These are phyloP conservation scores for Macrosoma leucophasiata DNA, from an alignment of 2,888 invertebrate genomes.

Conservation along the genomic window DNA sequence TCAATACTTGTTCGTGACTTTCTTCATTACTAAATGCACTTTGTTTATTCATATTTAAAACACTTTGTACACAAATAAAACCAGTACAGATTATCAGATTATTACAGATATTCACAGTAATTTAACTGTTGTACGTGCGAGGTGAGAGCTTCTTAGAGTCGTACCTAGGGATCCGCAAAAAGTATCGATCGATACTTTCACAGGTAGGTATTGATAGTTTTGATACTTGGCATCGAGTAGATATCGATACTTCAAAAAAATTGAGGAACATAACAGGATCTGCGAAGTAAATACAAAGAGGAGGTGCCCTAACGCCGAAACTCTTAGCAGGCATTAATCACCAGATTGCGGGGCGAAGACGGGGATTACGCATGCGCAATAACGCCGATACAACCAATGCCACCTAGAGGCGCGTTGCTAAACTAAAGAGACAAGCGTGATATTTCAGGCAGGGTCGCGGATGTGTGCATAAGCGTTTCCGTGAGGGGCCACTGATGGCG, in stretches of 20 bases:
- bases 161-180: too few relatives aligned
- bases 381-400: conserved; percentile 11
- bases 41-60: conserved; percentile 13
- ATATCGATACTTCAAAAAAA: too few relatives aligned
- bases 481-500: too few relatives aligned
- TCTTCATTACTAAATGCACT: conserved; percentile 17
- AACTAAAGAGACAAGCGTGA: too few relatives aligned
- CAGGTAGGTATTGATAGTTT: too few relatives aligned
- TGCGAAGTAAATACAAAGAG: conserved; percentile 10
- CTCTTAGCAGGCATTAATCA: conserved; percentile 5
- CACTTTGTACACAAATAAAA: conserved; percentile 4
- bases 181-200: too few relatives aligned
- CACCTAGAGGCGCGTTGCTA: conserved; percentile 7
- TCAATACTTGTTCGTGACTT: conserved; percentile 19
- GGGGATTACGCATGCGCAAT: conserved; percentile 11
- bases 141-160: conserved; percentile 13
- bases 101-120: too few relatives aligned
- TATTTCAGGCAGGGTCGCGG: too few relatives aligned
- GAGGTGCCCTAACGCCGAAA: conserved; percentile 12
- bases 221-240: too few relatives aligned
- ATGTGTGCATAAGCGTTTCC: too few relatives aligned
- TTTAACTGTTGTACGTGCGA: background rate
- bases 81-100: background rate
- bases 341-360: conserved; percentile 9
- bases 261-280: too few relatives aligned